Evolutionary conservation across 1,140 invertebrate species (phyloP).

Genomic region (Paralvinella palmiformis): DNA sequence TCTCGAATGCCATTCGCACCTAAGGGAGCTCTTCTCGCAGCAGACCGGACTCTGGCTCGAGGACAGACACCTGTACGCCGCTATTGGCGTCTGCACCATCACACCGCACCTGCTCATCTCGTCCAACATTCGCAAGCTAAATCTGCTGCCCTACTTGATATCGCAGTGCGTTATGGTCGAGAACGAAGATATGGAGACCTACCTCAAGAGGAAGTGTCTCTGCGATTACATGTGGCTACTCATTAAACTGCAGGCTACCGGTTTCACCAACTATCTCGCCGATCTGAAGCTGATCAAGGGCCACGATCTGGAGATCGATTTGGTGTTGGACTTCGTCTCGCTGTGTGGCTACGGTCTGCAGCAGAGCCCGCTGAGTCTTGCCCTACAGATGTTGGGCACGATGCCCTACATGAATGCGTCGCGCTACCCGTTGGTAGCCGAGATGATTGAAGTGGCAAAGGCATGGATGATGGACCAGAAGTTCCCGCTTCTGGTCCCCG

Average conservation of each 20-base stretch:
- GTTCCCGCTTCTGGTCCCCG: neutral
- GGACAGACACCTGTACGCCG: no score
- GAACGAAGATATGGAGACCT: neutral
- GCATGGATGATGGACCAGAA: neutral
- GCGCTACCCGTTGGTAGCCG: neutral
- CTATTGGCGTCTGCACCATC: neutral
- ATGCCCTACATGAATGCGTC: neutral
- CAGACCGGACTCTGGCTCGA: no score
- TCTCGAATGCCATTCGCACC: no score
- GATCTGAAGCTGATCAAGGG: neutral
- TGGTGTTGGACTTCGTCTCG: neutral
- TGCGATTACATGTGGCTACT: slow-evolving; percentile 6
- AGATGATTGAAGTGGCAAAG: neutral
- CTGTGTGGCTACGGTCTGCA: neutral
- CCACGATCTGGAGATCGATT: neutral
- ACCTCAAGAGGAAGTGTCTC: neutral
- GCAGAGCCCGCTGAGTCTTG: neutral
- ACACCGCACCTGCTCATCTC: neutral
- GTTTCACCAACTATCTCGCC: neutral
- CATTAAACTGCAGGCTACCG: neutral
- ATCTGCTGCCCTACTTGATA: neutral
- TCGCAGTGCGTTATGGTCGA: neutral
- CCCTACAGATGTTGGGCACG: neutral
- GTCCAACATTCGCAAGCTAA: neutral
- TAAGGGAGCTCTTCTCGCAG: no score